Percentiles rank a stretch among this genome's conserved stretches.
phyloP scores from a whole-genome alignment of 2,888 invertebrate genomes.

The Catocala nupta region DNA sequence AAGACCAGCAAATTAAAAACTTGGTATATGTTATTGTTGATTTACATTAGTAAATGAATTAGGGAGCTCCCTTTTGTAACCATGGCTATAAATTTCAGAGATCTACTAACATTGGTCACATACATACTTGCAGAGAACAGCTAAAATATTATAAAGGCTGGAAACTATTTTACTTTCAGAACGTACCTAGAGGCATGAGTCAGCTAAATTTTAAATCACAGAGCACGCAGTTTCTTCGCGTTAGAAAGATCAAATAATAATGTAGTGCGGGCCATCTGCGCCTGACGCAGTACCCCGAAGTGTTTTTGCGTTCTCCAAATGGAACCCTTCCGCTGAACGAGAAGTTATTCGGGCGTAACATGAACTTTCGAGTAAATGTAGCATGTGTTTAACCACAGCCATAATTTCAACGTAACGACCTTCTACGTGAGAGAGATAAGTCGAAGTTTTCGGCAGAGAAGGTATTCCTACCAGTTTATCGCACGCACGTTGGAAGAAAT shows the following conservation, averaged over 20 bases:
- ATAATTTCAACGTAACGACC: constrained; percentile 84
- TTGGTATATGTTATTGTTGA: no score
- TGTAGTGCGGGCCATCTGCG: constrained; percentile 53
- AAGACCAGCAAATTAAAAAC: no score
- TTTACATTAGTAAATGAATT: no score
- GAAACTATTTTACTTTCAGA: not conserved
- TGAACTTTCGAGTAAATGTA: constrained; percentile 85
- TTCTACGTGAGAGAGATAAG: constrained; percentile 85
- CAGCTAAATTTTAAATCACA: constrained; percentile 17
- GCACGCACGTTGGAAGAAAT: constrained; percentile 82
- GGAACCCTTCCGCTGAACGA: constrained; percentile 72
- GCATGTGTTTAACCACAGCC: constrained; percentile 85
- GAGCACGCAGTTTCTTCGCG: constrained; percentile 14
- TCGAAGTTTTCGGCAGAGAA: constrained; percentile 80
- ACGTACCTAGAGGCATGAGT: not conserved
- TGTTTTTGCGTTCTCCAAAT: constrained; percentile 63
- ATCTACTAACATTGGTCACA: no score
- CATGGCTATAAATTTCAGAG: no score
- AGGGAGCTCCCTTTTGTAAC: no score
- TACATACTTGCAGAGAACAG: no score
- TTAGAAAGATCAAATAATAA: constrained; percentile 53
- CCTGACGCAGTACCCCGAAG: constrained; percentile 54
- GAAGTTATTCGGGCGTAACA: constrained; percentile 80
- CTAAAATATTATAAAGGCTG: not conserved
- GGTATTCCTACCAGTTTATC: constrained; percentile 76